phyloP scores from a whole-genome alignment of 2,113 vertebrate genomes.

The Aldabrachelys gigantea region DNA sequence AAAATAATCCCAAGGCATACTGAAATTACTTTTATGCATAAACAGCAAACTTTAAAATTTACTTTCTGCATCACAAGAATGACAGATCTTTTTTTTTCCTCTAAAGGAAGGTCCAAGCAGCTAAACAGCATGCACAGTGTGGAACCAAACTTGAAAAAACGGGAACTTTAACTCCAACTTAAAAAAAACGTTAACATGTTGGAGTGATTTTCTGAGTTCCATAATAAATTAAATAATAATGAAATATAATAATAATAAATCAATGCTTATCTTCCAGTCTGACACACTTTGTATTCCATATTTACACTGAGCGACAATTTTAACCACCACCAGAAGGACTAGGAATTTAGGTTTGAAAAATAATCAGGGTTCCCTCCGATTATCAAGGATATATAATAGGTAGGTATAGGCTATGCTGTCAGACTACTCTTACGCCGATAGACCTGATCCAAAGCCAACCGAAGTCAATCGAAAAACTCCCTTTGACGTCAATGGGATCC shows the following conservation, averaged over 20 bases:
- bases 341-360: not conserved
- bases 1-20: not conserved
- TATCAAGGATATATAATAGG: not conserved
- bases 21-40: not conserved
- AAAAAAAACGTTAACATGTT: conserved; percentile 24
- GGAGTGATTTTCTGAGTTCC: conserved; percentile 24
- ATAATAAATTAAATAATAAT: not conserved
- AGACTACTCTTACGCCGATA: not conserved
- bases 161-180: not conserved
- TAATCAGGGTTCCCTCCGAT: conserved; percentile 35
- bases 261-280: conserved; percentile 50
- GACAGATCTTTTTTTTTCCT: not conserved
- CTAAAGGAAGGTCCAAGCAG: conserved; percentile 43
- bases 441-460: not conserved
- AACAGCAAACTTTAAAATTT: not conserved
- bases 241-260: not conserved
- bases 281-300: conserved; percentile 22
- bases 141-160: conserved; percentile 48
- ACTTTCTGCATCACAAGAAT: not conserved
- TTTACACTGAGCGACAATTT: conserved; percentile 26
- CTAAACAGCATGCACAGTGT: not conserved
- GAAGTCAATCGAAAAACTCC: conserved; percentile 3
- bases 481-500: not conserved
- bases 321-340: conserved; percentile 22
- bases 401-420: conserved; percentile 21